phyloP scores from a whole-genome alignment of 2,888 invertebrate species.

The Melitaea athalia region DNA sequence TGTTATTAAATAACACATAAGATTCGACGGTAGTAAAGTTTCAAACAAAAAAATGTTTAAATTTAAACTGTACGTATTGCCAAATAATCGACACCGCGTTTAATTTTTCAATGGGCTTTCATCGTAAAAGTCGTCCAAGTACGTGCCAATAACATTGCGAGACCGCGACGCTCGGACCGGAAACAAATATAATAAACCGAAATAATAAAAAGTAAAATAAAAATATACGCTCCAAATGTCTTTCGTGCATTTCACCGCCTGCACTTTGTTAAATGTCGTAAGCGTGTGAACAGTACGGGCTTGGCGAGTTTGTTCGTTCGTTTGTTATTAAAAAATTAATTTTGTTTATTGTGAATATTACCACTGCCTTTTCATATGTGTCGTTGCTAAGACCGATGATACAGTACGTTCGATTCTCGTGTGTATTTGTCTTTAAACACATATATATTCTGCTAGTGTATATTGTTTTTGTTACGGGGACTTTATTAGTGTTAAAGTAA shows the following conservation, averaged over 20 bases:
- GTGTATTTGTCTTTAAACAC: no score
- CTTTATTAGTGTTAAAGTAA: no score
- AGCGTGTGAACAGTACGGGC: slow-evolving; percentile 2
- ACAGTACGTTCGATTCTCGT: no score
- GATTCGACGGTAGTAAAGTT: no score
- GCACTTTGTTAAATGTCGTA: slow-evolving; percentile 31
- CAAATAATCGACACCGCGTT: background rate
- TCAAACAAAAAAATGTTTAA: background rate
- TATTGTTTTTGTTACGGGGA: no score
- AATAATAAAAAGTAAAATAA: slow-evolving; percentile 31
- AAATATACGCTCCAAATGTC: slow-evolving; percentile 30
- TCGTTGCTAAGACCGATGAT: no score
- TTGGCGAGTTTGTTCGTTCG: no score
- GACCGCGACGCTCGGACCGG: slow-evolving; percentile 30
- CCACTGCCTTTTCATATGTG: no score
- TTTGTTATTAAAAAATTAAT: no score
- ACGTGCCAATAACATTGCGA: slow-evolving; percentile 29
- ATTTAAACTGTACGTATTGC: background rate
- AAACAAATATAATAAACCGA: slow-evolving; percentile 21
- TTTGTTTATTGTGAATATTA: no score
- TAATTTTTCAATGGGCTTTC: slow-evolving; percentile 4
- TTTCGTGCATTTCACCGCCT: slow-evolving; percentile 36
- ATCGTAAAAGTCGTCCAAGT: slow-evolving; percentile 43
- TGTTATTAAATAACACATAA: no score
- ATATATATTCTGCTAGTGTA: no score